Conservation (phyloP, 2,888 invertebrate species). For the Osmoderma eremita region DNA sequence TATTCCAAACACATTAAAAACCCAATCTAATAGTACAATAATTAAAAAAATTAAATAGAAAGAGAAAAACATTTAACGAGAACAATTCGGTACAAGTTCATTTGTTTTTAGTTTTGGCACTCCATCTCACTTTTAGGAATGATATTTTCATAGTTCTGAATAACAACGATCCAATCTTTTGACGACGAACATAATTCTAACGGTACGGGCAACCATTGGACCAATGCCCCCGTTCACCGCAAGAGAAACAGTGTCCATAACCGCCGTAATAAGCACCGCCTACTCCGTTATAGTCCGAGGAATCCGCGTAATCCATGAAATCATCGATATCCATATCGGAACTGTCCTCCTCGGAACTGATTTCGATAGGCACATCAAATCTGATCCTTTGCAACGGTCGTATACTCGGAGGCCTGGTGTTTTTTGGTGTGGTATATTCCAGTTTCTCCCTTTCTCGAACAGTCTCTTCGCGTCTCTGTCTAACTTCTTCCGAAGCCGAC, state of each 20-base stretch:
- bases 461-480: constrained; percentile 67
- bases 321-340: constrained; percentile 13
- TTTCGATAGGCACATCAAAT: constrained; percentile 35
- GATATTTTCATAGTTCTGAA: no score
- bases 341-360: constrained; percentile 35
- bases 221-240: constrained; percentile 68
- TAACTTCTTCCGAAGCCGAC: constrained; percentile 70
- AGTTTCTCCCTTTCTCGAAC: constrained; percentile 65
- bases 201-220: constrained; percentile 58
- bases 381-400: background rate
- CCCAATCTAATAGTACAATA: no score
- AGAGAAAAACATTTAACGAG: no score
- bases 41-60: no score
- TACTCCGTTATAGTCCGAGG: constrained; percentile 56
- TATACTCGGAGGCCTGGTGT: background rate
- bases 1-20: no score
- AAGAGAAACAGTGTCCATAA: constrained; percentile 70
- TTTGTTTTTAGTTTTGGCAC: no score
- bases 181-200: background rate
- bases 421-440: background rate
- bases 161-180: no score
- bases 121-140: no score
- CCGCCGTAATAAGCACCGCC: constrained; percentile 69
- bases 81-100: no score
- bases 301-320: constrained; percentile 30